Evolutionary conservation across 2,113 vertebrate genomes (phyloP).

Genomic region (Anseranas semipalmata): DNA sequence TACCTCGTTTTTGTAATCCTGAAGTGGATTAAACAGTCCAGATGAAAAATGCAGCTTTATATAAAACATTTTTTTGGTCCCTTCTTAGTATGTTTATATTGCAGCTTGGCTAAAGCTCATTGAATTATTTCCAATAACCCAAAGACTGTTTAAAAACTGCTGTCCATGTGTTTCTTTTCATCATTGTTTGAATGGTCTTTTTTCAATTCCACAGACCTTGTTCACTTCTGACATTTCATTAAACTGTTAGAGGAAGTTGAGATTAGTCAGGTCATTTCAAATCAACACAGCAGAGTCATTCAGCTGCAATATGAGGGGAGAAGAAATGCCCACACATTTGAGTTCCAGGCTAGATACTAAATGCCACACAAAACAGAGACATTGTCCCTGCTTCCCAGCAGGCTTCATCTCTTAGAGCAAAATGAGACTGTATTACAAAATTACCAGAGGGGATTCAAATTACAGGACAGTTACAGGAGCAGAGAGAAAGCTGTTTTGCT

Average conservation of each 20-base stretch:
- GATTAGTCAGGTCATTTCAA: constrained; percentile 65
- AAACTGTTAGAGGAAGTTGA: constrained; percentile 66
- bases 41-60: not conserved
- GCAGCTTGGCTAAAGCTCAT: constrained; percentile 37
- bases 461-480: rapidly evolving
- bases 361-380: not conserved
- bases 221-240: constrained; percentile 64
- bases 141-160: constrained; percentile 59
- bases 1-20: not conserved
- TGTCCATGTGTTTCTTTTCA: constrained; percentile 68
- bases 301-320: constrained; percentile 19
- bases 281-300: constrained; percentile 56
- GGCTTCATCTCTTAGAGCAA: not conserved
- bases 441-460: not conserved
- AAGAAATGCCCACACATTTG: constrained; percentile 7
- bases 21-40: not conserved
- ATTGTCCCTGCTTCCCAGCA: not conserved
- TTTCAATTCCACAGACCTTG: constrained; percentile 21
- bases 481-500: not conserved
- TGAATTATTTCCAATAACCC: constrained; percentile 56
- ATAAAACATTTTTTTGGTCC: not conserved
- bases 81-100: constrained; percentile 34
- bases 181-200: constrained; percentile 63
- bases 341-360: constrained; percentile 21
- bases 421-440: not conserved